Evolutionary conservation across 2,888 invertebrate species (phyloP).

Genomic region (Homarus gammarus): DNA sequence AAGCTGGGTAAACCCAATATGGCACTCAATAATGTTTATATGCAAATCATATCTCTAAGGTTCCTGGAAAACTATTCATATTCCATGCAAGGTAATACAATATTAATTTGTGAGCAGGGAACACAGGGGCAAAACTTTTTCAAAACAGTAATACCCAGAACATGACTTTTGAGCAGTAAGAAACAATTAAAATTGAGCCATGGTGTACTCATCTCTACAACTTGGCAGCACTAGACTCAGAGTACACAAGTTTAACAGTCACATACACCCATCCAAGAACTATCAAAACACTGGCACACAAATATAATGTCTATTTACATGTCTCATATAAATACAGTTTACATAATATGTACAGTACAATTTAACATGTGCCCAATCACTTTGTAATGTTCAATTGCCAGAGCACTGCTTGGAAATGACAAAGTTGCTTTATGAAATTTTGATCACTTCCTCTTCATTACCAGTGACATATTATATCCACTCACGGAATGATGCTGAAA

Average conservation of each 20-base stretch:
- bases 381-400: slow-evolving; percentile 19
- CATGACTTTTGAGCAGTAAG: slow-evolving; percentile 39
- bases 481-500: not conserved
- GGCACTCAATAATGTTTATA: slow-evolving; percentile 25
- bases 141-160: slow-evolving; percentile 11
- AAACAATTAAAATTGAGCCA: slow-evolving; percentile 35
- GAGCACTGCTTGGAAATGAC: not conserved
- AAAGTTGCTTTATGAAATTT: not conserved
- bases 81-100: not conserved
- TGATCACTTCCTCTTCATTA: not conserved
- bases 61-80: not conserved
- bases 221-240: not conserved
- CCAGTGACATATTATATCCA: not conserved
- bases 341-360: slow-evolving; percentile 35
- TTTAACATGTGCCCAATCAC: slow-evolving; percentile 1
- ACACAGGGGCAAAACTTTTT: slow-evolving; percentile 5
- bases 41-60: not conserved
- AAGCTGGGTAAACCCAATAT: slow-evolving; percentile 35
- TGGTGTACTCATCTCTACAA: slow-evolving; percentile 8
- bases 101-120: slow-evolving; percentile 10
- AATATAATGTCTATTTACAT: slow-evolving; percentile 49
- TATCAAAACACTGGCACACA: slow-evolving; percentile 40
- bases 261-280: slow-evolving; percentile 23
- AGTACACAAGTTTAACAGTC: slow-evolving; percentile 6
- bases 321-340: slow-evolving; percentile 47